Evolutionary conservation across 2,888 invertebrate genomes (phyloP).

Genomic region (Watsonalla cultraria): DNA sequence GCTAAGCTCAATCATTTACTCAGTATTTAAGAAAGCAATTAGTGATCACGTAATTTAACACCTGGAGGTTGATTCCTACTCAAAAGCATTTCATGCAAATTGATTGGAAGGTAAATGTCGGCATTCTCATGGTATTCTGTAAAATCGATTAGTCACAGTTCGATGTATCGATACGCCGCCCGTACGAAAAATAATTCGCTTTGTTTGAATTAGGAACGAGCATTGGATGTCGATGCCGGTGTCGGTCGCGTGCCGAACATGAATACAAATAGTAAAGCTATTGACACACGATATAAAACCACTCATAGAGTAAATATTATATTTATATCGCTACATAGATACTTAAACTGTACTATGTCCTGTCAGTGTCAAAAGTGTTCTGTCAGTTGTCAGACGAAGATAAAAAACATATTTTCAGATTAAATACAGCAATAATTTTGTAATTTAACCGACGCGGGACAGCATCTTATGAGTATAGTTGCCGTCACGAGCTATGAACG

Average conservation of each 20-base stretch:
- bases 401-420: too few relatives aligned
- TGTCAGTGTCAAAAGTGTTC: too few relatives aligned
- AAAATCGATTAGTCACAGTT: constrained; percentile 56
- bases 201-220: constrained; percentile 41
- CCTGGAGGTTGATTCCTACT: constrained; percentile 25
- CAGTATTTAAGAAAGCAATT: background rate
- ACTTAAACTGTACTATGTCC: too few relatives aligned
- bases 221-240: constrained; percentile 35
- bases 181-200: constrained; percentile 25
- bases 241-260: constrained; percentile 49
- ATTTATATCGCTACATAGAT: too few relatives aligned
- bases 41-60: background rate
- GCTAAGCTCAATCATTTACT: background rate
- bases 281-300: constrained; percentile 7
- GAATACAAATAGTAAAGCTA: constrained; percentile 20
- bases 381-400: too few relatives aligned
- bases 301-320: too few relatives aligned
- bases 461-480: too few relatives aligned
- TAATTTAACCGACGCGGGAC: too few relatives aligned
- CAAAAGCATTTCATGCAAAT: constrained; percentile 47
- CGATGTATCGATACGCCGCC: constrained; percentile 7
- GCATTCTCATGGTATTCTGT: constrained; percentile 39
- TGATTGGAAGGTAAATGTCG: constrained; percentile 20
- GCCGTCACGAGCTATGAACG: too few relatives aligned
- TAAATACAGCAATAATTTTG: too few relatives aligned